Percentiles rank a stretch among this genome's conserved stretches.
These are phyloP conservation scores for Ailuropoda melanoleuca DNA, from an alignment of 2,113 vertebrate species.

Conservation along the genomic window DNA sequence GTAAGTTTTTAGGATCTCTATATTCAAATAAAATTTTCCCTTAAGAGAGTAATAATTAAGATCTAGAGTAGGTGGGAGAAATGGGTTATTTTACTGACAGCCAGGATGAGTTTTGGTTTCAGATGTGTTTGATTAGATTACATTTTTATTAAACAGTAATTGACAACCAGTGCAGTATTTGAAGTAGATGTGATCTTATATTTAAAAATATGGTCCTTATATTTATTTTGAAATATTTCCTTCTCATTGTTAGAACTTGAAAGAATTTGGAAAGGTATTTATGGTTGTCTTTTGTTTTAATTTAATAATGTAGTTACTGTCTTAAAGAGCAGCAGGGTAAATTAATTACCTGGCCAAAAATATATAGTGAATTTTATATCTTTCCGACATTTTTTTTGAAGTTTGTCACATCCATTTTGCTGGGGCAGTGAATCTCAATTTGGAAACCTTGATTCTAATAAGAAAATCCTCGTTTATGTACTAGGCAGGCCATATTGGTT, in stretches of 20 bases:
- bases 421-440: background rate
- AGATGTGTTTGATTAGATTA: background rate
- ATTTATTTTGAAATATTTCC: constrained; percentile 41
- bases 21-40: background rate
- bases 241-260: background rate
- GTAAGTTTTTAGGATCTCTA: constrained; percentile 79
- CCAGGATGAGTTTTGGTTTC: background rate
- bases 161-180: background rate
- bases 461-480: background rate
- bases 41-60: constrained; percentile 12
- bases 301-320: background rate
- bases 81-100: background rate
- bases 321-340: background rate
- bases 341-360: background rate
- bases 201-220: background rate
- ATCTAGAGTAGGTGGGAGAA: background rate
- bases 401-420: background rate
- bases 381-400: background rate
- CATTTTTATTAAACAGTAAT: background rate
- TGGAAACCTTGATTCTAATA: background rate
- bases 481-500: background rate
- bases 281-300: background rate
- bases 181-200: background rate
- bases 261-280: background rate
- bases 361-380: background rate